These are phyloP conservation scores for Carassius auratus DNA, from an alignment of 2,113 vertebrate genomes.

Conservation along the genomic window DNA sequence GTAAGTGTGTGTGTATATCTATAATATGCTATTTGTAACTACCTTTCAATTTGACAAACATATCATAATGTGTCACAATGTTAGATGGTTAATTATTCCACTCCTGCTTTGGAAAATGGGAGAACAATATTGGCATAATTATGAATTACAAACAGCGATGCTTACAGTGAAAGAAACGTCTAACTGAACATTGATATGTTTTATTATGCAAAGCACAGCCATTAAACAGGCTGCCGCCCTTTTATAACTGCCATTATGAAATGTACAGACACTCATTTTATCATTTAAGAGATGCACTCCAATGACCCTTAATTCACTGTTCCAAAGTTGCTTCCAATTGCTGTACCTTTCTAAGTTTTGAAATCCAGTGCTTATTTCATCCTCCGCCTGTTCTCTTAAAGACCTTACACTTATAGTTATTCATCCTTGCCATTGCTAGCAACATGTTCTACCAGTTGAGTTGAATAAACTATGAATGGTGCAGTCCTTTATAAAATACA, in stretches of 20 bases:
- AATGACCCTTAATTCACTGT: not conserved
- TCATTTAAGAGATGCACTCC: not conserved
- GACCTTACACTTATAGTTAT: not conserved
- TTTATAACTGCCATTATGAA: not conserved
- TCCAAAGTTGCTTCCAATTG: too few relatives aligned
- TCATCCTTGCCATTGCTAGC: not conserved
- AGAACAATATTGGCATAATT: not conserved
- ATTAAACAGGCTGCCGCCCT: not conserved
- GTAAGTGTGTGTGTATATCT: too few relatives aligned
- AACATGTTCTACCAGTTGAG: not conserved
- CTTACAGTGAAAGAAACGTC: not conserved
- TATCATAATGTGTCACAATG: too few relatives aligned
- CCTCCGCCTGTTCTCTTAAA: not conserved
- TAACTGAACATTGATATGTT: too few relatives aligned
- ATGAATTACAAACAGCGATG: not conserved
- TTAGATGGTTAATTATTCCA: not conserved
- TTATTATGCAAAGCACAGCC: not conserved
- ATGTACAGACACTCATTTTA: not conserved
- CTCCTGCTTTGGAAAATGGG: not conserved
- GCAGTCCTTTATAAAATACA: not conserved
- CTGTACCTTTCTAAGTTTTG: not conserved
- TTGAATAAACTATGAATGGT: not conserved
- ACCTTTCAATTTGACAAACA: too few relatives aligned
- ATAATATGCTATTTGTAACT: too few relatives aligned
- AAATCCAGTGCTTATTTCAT: not conserved